A percentile compares a stretch with the other conserved stretches of the same genome.
Evolutionary conservation across 2,797 vertebrate genomes (phyloP).

Genomic region (Sebastes oblongus): DNA sequence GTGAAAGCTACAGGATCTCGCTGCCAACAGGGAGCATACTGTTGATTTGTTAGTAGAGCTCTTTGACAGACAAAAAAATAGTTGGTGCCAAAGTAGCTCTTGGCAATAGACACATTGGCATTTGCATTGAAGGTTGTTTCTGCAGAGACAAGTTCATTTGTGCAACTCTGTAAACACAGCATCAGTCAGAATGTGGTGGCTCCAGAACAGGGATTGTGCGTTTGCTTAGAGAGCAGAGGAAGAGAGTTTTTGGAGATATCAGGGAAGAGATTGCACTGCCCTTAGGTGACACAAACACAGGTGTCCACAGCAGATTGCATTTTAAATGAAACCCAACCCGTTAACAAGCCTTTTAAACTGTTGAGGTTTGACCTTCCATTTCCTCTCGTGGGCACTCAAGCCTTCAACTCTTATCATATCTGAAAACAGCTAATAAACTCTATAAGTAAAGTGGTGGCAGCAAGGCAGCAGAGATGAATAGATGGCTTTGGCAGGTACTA

Average conservation of each 20-base stretch:
- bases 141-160: slow-evolving; percentile 49
- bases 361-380: not conserved
- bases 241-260: not conserved
- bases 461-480: not conserved
- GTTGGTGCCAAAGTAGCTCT: slow-evolving; percentile 46
- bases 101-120: slow-evolving; percentile 30
- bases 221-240: not conserved
- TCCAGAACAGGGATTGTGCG: not conserved
- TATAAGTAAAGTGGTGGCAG: not conserved
- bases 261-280: not conserved
- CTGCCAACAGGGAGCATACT: slow-evolving; percentile 11
- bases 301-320: not conserved
- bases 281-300: not conserved
- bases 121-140: slow-evolving; percentile 52
- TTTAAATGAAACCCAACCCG: not conserved
- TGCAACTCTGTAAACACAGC: slow-evolving; percentile 22
- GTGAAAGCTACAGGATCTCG: not conserved
- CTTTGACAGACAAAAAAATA: slow-evolving; percentile 35
- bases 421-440: not conserved
- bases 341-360: not conserved
- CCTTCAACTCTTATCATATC: not conserved
- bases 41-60: slow-evolving; percentile 34
- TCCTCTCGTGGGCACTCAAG: not conserved
- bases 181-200: slow-evolving; percentile 16
- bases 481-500: not conserved